Evolutionary conservation across 2,797 vertebrate genomes (phyloP), one percentile per base, ranked within the genome.

Genomic region (Hydrocynus forskahlii): DNA sequence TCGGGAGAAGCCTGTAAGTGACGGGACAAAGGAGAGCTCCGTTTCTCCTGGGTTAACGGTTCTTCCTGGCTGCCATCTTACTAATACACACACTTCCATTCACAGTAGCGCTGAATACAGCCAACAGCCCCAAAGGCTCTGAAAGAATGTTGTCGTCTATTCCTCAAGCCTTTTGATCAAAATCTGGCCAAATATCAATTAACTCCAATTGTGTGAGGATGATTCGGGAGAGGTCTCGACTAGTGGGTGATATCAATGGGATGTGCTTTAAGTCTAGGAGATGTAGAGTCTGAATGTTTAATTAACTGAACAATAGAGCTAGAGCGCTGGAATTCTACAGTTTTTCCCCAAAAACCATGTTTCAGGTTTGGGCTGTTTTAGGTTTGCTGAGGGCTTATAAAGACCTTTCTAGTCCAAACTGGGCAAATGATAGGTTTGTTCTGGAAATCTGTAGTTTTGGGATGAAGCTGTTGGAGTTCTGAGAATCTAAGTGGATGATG

Each of bases 1-100:
- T 76, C 38, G 35, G 70, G 69, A 59, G 75, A 81, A 81, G 76
- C 66, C 57, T 59, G 13, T 45, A 77, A 75, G 40, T 83, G 85
- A 84, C 83, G 79, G 86, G 82, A 87, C 81, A 86, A 87, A 85
- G 29, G 83, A 79, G 60, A 64, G 71, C 69, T 72, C 74, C 70
- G 78, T 78, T 78, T 82, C 40, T 40, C 57, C 54, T 67, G 79
- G 69, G 77, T 62, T 81, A 75, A 81, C 67, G 54, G 78, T 78
- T 83, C 80, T 21, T 72, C 68, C 87, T 60, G 83, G 79, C 83
- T 85, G 87, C 77, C 75, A 52, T 79, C 75, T 89, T 8, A 84
- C 86, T 81, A 88, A 86, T 69, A 75, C 64, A 78, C 75, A 83
- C 75, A 54, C 76, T 77, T 16, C 64, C 79, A 88, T 77, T 88